Conservation (phyloP, 2,797 vertebrate genomes). For the Sylvilagus floridanus region DNA sequence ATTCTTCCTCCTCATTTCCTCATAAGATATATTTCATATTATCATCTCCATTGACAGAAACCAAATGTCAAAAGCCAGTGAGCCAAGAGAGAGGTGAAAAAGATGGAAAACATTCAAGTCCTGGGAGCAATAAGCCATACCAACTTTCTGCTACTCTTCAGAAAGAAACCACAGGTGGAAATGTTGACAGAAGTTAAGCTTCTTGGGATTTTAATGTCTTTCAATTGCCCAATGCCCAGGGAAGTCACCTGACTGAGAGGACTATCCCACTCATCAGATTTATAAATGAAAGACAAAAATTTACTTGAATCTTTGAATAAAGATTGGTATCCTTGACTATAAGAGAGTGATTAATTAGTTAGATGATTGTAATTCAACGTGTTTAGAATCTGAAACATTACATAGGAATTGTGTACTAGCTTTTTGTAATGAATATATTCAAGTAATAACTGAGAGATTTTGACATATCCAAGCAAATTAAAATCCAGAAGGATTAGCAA, state of each 20-base stretch:
- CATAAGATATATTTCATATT: constrained; percentile 51
- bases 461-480: background rate
- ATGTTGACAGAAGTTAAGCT: constrained; percentile 25
- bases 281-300: constrained; percentile 17
- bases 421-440: constrained; percentile 41
- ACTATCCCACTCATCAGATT: constrained; percentile 43
- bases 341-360: constrained; percentile 22
- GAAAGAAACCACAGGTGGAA: background rate
- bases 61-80: constrained; percentile 70
- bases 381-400: constrained; percentile 42
- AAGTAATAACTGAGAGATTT: constrained; percentile 12
- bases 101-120: constrained; percentile 32
- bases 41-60: constrained; percentile 64
- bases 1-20: constrained; percentile 64
- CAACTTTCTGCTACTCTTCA: background rate
- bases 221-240: constrained; percentile 2
- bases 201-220: constrained; percentile 41
- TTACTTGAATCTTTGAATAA: constrained; percentile 56
- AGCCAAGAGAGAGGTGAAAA: constrained; percentile 7
- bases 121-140: background rate
- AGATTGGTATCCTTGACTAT: background rate
- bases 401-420: background rate
- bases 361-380: constrained; percentile 28
- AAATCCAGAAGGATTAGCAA: constrained; percentile 14
- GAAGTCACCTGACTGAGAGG: constrained; percentile 46